Evolutionary conservation across 2,888 invertebrate genomes (phyloP), one percentile per base, ranked within the genome.

Genomic region (Clepsis dumicolana): DNA sequence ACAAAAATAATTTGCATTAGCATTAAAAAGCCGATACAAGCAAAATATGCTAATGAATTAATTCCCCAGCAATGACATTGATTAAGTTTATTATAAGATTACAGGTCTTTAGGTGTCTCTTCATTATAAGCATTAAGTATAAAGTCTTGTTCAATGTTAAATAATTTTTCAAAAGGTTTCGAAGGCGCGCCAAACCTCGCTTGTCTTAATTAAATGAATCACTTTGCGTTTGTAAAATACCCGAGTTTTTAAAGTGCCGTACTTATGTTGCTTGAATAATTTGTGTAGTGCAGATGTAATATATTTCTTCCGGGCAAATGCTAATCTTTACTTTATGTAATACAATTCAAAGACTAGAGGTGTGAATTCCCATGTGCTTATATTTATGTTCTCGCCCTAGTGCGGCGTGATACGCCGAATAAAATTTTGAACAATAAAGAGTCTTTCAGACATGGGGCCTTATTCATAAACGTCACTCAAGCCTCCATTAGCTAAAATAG

Each of bases 21-120:
- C 52, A 56, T 68, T 53, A 59, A 64, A 59, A 59, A 53, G 25
- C 64, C 57, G 48, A 29, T 32, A 59, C 64, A 63, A 52, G 38
- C 63, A 64, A 52, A 68, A 53, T 68, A 68, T 68, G 68, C 68
- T 44, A 68, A 68, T 68, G 52, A 68, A 52, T 64, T 32, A 44
- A 64, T 68, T 68, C 57, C 29, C 27, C 32, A 41, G 57, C 63
- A 64, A 64, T 64, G 68, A 64, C 68, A 64, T 64, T 68, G 68
- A 68, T 68, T 56, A 68, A 68, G 24, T 59, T 68, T 68, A 68
- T 68, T 68, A 64, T 62, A 61, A 44, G 57, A 68, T 68, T 64
- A 57, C 64, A 64, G 59, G 44, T 59, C 59, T 68, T 64, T 59
- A 59, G 57, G 64, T 64, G 63, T 68, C 41, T 63, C 68, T 64